Evolutionary conservation across 2,888 invertebrate species (phyloP).

Genomic region (Drosophila neotestacea): DNA sequence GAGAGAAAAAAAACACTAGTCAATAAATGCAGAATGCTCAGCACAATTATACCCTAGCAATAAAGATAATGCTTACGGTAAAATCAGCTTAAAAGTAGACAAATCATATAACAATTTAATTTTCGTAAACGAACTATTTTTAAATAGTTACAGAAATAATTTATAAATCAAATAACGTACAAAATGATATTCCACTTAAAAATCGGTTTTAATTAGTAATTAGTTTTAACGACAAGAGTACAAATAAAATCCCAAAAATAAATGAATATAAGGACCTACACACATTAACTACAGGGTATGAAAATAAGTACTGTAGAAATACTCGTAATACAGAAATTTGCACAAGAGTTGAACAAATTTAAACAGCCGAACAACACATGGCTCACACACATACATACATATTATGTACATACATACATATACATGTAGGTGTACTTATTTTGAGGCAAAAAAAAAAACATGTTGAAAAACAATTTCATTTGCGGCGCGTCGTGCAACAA

Average conservation of each 20-base stretch:
- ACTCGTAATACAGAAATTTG: constrained; percentile 19
- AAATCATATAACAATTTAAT: neutral
- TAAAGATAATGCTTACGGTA: neutral
- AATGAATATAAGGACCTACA: neutral
- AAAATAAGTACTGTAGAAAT: constrained; percentile 1
- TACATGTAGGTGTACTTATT: constrained; percentile 36
- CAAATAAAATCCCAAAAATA: neutral
- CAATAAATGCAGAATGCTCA: constrained; percentile 21
- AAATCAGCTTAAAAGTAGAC: neutral
- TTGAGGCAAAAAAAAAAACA: constrained; percentile 18
- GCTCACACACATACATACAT: constrained; percentile 17
- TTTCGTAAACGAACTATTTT: too few relatives aligned
- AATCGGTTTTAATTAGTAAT: too few relatives aligned
- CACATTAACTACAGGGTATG: constrained; percentile 8
- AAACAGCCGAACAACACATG: constrained; percentile 39
- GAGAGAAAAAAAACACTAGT: constrained; percentile 27
- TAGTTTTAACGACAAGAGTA: neutral
- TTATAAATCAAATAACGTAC: neutral
- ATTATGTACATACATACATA: neutral
- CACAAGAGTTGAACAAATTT: constrained; percentile 43
- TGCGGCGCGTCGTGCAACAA: constrained; percentile 50
- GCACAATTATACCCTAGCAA: constrained; percentile 21
- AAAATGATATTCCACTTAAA: too few relatives aligned
- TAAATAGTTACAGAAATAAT: neutral
- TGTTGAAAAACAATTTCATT: constrained; percentile 57